Conservation (phyloP, 2,113 vertebrate genomes). For the Colossoma macropomum region DNA sequence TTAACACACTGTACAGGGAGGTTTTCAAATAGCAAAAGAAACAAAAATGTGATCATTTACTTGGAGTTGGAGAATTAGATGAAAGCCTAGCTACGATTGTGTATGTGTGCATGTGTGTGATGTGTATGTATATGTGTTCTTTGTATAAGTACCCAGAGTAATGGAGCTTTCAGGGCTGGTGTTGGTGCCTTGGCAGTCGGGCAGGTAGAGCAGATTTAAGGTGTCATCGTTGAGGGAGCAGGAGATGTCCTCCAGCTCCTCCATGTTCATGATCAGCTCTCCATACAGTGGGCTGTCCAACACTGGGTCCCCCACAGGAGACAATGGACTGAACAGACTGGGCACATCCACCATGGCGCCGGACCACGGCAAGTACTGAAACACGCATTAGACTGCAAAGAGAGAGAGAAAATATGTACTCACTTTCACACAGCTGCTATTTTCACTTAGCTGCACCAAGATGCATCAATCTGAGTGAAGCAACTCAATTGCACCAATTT, state of each 20-base stretch:
- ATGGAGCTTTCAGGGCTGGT: slow-evolving; percentile 83
- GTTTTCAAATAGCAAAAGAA: no score
- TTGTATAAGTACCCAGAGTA: slow-evolving; percentile 77
- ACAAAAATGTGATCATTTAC: neutral
- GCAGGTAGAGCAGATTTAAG: slow-evolving; percentile 81
- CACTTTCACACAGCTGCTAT: no score
- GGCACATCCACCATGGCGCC: slow-evolving; percentile 86
- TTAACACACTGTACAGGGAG: no score
- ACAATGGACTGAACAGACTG: slow-evolving; percentile 81
- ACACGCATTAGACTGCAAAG: slow-evolving; percentile 70
- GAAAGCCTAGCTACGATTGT: no score
- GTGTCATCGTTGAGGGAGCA: slow-evolving; percentile 82
- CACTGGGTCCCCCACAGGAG: slow-evolving; percentile 82
- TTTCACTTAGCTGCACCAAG: no score
- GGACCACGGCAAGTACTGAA: slow-evolving; percentile 55
- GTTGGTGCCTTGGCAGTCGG: slow-evolving; percentile 83
- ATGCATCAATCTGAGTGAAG: no score
- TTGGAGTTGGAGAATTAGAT: neutral
- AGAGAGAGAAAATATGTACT: neutral
- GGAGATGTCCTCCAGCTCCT: slow-evolving; percentile 84
- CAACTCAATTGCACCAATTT: no score
- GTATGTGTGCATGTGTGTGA: neutral
- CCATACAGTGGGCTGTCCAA: slow-evolving; percentile 87
- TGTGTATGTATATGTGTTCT: neutral
- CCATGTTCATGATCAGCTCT: slow-evolving; percentile 86